Base-by-base conservation (phyloP, 2,888 invertebrate genomes). In the Erebia palarica region DNA sequence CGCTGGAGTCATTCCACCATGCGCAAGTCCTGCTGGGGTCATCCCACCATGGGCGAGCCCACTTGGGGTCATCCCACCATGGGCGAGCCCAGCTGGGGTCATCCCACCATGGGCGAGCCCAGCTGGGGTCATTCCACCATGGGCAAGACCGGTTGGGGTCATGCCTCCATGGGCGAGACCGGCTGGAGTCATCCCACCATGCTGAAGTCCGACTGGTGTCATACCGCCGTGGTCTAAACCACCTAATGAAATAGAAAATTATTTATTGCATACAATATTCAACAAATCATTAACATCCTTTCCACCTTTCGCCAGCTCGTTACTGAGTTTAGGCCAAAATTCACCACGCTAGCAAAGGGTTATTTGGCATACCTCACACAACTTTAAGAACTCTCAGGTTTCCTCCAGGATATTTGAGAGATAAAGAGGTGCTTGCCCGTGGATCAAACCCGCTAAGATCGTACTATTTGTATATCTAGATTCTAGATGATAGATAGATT, bases 1-100 rank as follows among this genome's bases (percentile, higher is more conserved):
- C 0, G 85, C 86, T 0, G 89, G 87, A 14, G 88, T 94, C 87
- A 94, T 88, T 4, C 93, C 91, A 1, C 94, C 94, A 74, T 91
- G 89, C 51, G 85, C 83, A 13, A 92, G 77, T 0, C 87, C 90
- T 2, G 80, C 84, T 21, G 87, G 88, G 0, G 88, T 89, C 81
- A 88, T 81, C 0, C 83, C 85, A 8, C 94, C 89, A 73, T 93
- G 94, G 0, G 14, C 49, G 14, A 63, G 49, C 13, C 66, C 66
- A 0, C 42, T 47, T 5, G 66, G 66, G 9, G 66, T 66, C 66
- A 66, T 86, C 0, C 88, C 91, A 9, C 74, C 90, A 69, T 93
- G 91, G 64, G 87, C 78, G 16, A 94, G 75, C 0, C 89, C 93
- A 0, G 85, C 86, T 0, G 89, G 87, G 13, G 88, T 94, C 86